Percentiles rank a stretch among this genome's conserved stretches.
phyloP scores from a whole-genome alignment of 2,797 vertebrate species.

The Hirundo rustica region DNA sequence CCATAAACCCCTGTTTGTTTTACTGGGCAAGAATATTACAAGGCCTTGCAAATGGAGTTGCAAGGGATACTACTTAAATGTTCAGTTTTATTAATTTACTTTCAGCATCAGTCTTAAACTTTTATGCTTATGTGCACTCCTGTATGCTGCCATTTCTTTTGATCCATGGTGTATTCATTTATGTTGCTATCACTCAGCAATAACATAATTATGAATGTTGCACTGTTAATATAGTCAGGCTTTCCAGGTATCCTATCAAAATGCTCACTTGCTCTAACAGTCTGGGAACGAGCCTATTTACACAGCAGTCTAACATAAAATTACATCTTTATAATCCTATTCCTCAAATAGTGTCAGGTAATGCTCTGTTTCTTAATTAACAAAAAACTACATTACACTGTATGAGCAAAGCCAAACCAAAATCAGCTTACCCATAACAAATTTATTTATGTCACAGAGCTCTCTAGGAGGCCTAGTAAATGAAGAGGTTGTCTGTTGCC shows the following conservation, averaged over 20 bases:
- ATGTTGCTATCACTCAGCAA: neutral
- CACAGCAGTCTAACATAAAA: conserved; percentile 33
- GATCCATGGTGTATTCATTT: neutral
- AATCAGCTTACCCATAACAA: conserved; percentile 5
- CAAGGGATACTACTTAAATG: neutral
- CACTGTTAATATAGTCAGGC: neutral
- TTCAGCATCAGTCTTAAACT: neutral
- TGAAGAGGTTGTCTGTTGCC: neutral
- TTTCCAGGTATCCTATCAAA: conserved; percentile 16
- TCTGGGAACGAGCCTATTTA: conserved; percentile 19
- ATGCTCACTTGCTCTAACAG: neutral
- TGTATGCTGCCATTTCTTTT: neutral
- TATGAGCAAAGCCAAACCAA: neutral
- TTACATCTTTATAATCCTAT: conserved; percentile 36
- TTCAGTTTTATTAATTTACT: neutral
- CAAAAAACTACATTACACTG: neutral
- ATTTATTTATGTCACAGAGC: neutral
- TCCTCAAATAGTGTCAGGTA: neutral
- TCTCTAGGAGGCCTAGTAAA: neutral
- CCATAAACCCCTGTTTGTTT: rapidly evolving
- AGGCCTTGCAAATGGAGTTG: neutral
- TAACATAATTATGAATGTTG: neutral
- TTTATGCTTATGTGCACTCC: neutral
- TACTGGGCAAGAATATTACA: neutral
- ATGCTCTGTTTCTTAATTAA: conserved; percentile 42